Base-by-base conservation (phyloP, 1,140 invertebrate genomes). In the Phocides pigmalion region DNA sequence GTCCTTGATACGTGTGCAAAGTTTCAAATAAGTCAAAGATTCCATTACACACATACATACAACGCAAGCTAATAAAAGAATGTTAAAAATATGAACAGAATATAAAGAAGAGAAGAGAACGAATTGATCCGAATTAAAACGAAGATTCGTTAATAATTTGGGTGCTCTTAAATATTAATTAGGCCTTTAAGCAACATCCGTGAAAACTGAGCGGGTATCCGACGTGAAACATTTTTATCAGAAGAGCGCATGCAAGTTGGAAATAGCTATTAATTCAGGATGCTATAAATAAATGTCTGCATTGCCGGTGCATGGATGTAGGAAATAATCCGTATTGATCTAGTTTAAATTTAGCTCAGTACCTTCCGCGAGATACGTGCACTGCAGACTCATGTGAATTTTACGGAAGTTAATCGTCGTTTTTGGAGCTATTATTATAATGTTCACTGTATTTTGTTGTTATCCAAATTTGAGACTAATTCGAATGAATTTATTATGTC, bases 251-350 rank as follows among this genome's bases (percentile, higher is more conserved):
- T 65, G 62, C 69, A 65, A 62, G 64, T 35, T 67, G 49, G 65
- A 68, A 70, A 76, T 71, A 69, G 67, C 62, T 67, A 74, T 76
- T 72, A 73, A 73, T 64, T 66, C 62, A 50, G 68, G 37, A 61
- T 67, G 66, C 79, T 82, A 85, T 83, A 82, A 82, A 87, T 86
- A 83, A 81, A 70, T 79, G 79, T 79, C 80, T 87, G 80, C 82
- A 81, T 67, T 68, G 70, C 70, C 63, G 68, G 74, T 82, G 78
- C 75, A 76, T 74, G 73, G 71, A 76, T 70, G 75, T 65, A 46
- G 70, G 58, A 70, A 77, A 75, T 81, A 82, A 84, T 81, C 75
- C 71, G 76, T 86, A 89, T 90, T 76, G 88, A 90, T 90, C 80
- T 82, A 81, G 80, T 81, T 82, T 86, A 90, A 82, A 82, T 89